Base-by-base conservation (phyloP, 2,888 invertebrate genomes). In the Silvanus unidentatus region DNA sequence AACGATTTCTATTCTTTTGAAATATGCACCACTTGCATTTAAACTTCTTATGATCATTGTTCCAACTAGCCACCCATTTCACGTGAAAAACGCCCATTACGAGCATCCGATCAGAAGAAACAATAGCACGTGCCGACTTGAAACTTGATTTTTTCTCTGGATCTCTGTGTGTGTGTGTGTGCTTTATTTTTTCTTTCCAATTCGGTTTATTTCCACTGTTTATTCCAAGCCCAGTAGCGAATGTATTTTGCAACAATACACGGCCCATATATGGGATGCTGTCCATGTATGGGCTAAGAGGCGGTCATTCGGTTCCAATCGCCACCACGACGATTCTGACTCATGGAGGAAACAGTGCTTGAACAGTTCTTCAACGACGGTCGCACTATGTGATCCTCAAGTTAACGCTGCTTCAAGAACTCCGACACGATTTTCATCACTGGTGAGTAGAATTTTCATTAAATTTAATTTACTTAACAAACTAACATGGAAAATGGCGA, bases 101-200 rank as follows among this genome's bases (percentile, higher is more conserved):
- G 4, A 22, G 3, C 22, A 22, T 22, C 22, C 3, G 48, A 47
- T 45, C 43, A 49, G 50, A 54, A 59, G 58, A 60, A 60, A 67
- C 68, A 68, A 68, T 65, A 67, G 68, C 68, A 67, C 68, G 68
- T 66, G 68, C 66, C 63, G 58, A 53, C 56, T 55, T 55, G 53
- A 49, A 52, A 56, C 57, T 62, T 63, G n/a, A n/a, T n/a, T 63
- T 65, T 54, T 42, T 42, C 49, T 38, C 11, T 9, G 27, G 29
- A 28, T 13, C 44, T 37, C 44, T 43, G 48, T 50, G n/a, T n/a
- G n/a, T n/a, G n/a, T 47, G 47, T 40, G 52, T 22, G 4, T 22
- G 3, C 8, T 22, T 22, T 8, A 5, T 22, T 8, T 22, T 22
- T 5, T 22, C 8, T 5, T 22, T 22, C 8, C 8, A 22, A 5